Conservation (phyloP, 2,113 vertebrate species). For the Meriones unguiculatus region DNA sequence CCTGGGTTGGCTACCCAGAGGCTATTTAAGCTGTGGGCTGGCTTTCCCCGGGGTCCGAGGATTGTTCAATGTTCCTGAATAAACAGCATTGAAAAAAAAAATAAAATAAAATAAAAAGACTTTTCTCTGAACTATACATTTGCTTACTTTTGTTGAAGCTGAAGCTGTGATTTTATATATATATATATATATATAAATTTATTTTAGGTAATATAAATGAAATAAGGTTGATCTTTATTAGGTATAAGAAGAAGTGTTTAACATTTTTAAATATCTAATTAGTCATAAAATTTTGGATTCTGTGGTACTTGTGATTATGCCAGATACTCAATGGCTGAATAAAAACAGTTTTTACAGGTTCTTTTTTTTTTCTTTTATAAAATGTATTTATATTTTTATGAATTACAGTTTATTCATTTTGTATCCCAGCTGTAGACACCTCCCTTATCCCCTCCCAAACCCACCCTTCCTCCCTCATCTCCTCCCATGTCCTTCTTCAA, state of each 20-base stretch:
- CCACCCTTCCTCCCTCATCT: too few relatives aligned
- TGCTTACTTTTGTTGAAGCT: not conserved
- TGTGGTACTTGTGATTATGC: not conserved
- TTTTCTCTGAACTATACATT: not conserved
- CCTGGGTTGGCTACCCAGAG: too few relatives aligned
- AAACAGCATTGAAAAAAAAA: too few relatives aligned
- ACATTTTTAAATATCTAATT: conserved; percentile 1
- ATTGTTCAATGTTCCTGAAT: too few relatives aligned
- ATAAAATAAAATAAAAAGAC: not conserved
- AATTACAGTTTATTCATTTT: too few relatives aligned
- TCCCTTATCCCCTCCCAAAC: too few relatives aligned
- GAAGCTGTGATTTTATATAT: not conserved
- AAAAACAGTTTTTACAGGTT: not conserved
- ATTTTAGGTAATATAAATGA: not conserved
- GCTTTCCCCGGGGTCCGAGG: too few relatives aligned
- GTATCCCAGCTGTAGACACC: too few relatives aligned
- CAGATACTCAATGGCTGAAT: not conserved
- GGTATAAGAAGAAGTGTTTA: not conserved
- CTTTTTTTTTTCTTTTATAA: too few relatives aligned
- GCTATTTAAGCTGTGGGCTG: too few relatives aligned
- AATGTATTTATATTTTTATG: too few relatives aligned
- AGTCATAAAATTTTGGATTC: not conserved
- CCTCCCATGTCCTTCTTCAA: too few relatives aligned
- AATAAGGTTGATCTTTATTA: not conserved
- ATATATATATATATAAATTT: not conserved